phyloP scores from a whole-genome alignment of 2,888 invertebrate genomes.

The Hydrotaea diabolus region DNA sequence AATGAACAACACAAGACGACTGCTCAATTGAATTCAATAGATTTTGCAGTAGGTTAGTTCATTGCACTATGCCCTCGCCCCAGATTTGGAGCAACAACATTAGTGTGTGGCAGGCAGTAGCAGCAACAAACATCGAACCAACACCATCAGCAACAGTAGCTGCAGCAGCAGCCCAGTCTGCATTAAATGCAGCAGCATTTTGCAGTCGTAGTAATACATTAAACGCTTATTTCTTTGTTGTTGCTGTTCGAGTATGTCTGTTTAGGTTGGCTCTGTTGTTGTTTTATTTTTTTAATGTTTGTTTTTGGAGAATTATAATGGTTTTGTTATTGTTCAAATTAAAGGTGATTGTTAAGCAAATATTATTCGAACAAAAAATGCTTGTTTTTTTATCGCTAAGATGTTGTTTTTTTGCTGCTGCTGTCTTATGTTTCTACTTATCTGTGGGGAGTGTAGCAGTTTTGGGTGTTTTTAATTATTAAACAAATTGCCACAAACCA shows the following conservation, averaged over 20 bases:
- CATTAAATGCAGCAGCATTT: slow-evolving; percentile 50
- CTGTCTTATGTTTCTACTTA: neutral
- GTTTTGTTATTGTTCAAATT: slow-evolving; percentile 58
- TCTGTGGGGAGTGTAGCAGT: slow-evolving; percentile 44
- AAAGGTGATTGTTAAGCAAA: slow-evolving; percentile 58
- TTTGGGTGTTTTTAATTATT: slow-evolving; percentile 61
- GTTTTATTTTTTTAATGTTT: neutral
- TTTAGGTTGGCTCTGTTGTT: slow-evolving; percentile 25
- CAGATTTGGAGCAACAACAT: slow-evolving; percentile 73
- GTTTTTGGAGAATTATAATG: slow-evolving; percentile 55
- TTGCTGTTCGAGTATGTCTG: slow-evolving; percentile 1
- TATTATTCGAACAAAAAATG: slow-evolving; percentile 44
- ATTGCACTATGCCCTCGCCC: slow-evolving; percentile 81
- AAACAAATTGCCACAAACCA: slow-evolving; percentile 11
- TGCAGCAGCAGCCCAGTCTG: slow-evolving; percentile 19
- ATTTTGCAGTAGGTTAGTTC: slow-evolving; percentile 74
- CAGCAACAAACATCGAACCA: slow-evolving; percentile 35
- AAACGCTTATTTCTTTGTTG: neutral
- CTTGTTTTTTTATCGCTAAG: slow-evolving; percentile 35
- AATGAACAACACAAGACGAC: slow-evolving; percentile 1
- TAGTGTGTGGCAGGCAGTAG: slow-evolving; percentile 33
- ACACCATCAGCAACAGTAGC: slow-evolving; percentile 39
- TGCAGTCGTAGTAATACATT: slow-evolving; percentile 27
- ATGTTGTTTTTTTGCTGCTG: neutral
- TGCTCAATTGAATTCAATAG: slow-evolving; percentile 50